These are phyloP conservation scores for Choloepus hoffmanni DNA, from an alignment of 2,113 vertebrate genomes.

Conservation along the genomic window DNA sequence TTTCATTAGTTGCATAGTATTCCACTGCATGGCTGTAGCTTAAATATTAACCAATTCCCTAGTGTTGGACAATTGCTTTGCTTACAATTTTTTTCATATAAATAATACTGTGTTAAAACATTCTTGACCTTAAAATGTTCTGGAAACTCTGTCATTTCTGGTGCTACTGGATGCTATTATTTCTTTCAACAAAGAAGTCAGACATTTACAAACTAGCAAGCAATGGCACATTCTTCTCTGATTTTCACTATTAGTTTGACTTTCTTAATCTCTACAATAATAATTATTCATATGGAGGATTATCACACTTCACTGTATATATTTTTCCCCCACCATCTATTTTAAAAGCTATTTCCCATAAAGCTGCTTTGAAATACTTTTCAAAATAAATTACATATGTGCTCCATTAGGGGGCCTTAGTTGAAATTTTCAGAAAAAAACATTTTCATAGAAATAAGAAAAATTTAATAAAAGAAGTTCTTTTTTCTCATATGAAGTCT, in stretches of 20 bases:
- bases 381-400: constrained; percentile 13
- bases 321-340: neutral
- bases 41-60: neutral
- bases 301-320: neutral
- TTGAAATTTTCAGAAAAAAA: neutral
- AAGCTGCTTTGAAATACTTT: constrained; percentile 1
- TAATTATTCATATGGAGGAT: neutral
- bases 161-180: neutral
- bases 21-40: neutral
- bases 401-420: no score
- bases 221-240: neutral
- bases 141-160: neutral
- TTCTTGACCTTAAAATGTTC: neutral
- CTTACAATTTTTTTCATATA: neutral
- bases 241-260: neutral
- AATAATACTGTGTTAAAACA: neutral
- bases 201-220: neutral
- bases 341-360: constrained; percentile 46
- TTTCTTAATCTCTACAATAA: neutral
- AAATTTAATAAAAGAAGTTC: constrained; percentile 28
- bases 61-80: neutral
- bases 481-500: neutral
- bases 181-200: neutral
- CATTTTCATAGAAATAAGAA: neutral
- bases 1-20: neutral